Evolutionary conservation across 2,888 invertebrate genomes (phyloP).

Genomic region (Drosophila hamatofila): DNA sequence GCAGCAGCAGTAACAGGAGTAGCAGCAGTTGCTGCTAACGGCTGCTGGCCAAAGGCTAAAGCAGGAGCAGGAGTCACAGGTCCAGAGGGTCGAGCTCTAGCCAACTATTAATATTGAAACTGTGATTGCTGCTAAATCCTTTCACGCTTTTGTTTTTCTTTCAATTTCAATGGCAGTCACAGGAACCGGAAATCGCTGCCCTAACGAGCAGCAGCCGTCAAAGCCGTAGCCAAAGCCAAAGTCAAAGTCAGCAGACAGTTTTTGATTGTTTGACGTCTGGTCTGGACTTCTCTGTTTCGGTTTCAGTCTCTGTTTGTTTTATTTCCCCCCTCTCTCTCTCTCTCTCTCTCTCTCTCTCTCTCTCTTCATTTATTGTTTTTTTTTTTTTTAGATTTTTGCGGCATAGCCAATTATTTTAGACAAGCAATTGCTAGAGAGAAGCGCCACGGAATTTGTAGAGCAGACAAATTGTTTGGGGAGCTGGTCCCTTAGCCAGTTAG

Average conservation of each 20-base stretch:
- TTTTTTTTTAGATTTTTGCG: slow-evolving; percentile 25
- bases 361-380: slow-evolving; percentile 27
- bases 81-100: background rate
- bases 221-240: slow-evolving; percentile 16
- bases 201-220: slow-evolving; percentile 61
- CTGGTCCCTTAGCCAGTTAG: slow-evolving; percentile 67
- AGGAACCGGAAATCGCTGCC: slow-evolving; percentile 71
- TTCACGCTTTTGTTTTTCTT: slow-evolving; percentile 68
- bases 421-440: slow-evolving; percentile 72
- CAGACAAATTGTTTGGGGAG: slow-evolving; percentile 75
- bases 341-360: no score
- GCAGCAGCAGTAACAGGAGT: background rate
- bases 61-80: background rate
- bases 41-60: background rate
- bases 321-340: no score
- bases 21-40: background rate
- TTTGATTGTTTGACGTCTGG: slow-evolving; percentile 81
- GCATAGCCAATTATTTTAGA: slow-evolving; percentile 78
- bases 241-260: slow-evolving; percentile 69
- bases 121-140: slow-evolving; percentile 67
- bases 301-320: slow-evolving; percentile 37
- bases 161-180: slow-evolving; percentile 67
- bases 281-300: slow-evolving; percentile 38
- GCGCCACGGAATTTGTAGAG: slow-evolving; percentile 27
- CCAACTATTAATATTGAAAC: slow-evolving; percentile 71